phyloP scores from a whole-genome alignment of 2,888 invertebrate genomes.

The Peribatodes rhomboidaria region DNA sequence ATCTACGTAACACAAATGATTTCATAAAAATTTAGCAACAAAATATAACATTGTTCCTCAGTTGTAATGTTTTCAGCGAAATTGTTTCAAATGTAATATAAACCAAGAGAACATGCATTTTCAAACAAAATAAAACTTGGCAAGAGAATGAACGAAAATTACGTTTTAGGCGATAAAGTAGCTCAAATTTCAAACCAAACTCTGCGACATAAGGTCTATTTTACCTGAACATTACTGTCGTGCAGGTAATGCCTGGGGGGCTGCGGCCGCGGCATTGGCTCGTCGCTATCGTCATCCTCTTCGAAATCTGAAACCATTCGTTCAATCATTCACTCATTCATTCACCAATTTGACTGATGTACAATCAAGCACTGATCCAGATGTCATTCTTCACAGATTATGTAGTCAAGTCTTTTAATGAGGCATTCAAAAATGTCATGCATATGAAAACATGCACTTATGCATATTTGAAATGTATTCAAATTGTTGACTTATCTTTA shows the following conservation, averaged over 20 bases:
- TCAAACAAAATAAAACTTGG: too few species aligned
- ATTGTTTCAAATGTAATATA: too few species aligned
- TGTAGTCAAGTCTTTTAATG: neutral
- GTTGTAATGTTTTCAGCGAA: too few species aligned
- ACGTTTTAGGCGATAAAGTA: too few species aligned
- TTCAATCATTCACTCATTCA: constrained; percentile 20
- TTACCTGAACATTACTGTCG: constrained; percentile 78
- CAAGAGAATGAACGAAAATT: too few species aligned
- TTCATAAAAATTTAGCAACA: neutral
- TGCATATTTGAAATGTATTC: constrained; percentile 5
- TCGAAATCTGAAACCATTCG: constrained; percentile 87
- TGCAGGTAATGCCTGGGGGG: constrained; percentile 78
- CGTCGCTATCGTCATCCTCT: constrained; percentile 90
- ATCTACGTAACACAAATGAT: neutral
- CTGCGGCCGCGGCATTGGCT: constrained; percentile 84
- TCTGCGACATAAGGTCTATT: constrained; percentile 24
- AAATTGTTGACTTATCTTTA: constrained; percentile 1
- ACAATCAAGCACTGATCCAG: neutral
- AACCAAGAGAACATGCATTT: too few species aligned
- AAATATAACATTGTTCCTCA: neutral
- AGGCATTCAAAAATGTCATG: constrained; percentile 33
- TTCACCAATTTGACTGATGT: neutral
- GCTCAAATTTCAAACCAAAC: constrained; percentile 23
- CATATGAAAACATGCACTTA: constrained; percentile 34
- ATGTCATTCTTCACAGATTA: neutral